These are phyloP conservation scores for Scaptomyza hsui DNA, from an alignment of 1,140 invertebrate genomes.

Conservation along the genomic window DNA sequence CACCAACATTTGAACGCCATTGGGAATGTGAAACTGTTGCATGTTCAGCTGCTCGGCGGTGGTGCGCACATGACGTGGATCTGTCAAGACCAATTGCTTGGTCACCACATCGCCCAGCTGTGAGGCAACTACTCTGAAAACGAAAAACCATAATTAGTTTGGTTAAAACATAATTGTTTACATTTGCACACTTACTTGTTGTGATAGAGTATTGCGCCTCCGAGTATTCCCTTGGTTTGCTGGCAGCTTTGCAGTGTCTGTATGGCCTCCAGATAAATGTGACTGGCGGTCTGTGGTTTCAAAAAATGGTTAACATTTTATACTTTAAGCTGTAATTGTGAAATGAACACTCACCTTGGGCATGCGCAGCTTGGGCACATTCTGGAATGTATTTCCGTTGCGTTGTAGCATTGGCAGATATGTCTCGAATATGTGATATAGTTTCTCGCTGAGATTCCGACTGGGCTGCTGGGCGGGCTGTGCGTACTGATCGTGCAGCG, in stretches of 20 bases:
- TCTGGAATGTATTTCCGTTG: constrained; percentile 90
- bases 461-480: constrained; percentile 77
- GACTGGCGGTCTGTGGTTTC: constrained; percentile 88
- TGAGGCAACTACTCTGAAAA: constrained; percentile 89
- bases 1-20: constrained; percentile 91
- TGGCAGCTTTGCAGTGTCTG: constrained; percentile 91
- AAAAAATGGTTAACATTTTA: constrained; percentile 1
- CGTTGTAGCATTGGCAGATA: constrained; percentile 92
- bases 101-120: constrained; percentile 90
- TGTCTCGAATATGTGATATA: constrained; percentile 93
- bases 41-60: constrained; percentile 88
- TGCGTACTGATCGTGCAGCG: constrained; percentile 86
- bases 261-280: constrained; percentile 92
- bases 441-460: constrained; percentile 89
- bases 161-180: neutral
- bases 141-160: neutral
- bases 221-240: constrained; percentile 89
- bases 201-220: constrained; percentile 91
- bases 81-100: constrained; percentile 90
- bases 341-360: constrained; percentile 87
- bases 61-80: constrained; percentile 92
- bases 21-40: constrained; percentile 88
- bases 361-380: constrained; percentile 90
- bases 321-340: neutral
- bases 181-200: constrained; percentile 88